A percentile compares a stretch with the other conserved stretches of the same genome.
Conservation (phyloP, 2,113 vertebrate genomes). For the Anarhynchus alexandrinus region DNA sequence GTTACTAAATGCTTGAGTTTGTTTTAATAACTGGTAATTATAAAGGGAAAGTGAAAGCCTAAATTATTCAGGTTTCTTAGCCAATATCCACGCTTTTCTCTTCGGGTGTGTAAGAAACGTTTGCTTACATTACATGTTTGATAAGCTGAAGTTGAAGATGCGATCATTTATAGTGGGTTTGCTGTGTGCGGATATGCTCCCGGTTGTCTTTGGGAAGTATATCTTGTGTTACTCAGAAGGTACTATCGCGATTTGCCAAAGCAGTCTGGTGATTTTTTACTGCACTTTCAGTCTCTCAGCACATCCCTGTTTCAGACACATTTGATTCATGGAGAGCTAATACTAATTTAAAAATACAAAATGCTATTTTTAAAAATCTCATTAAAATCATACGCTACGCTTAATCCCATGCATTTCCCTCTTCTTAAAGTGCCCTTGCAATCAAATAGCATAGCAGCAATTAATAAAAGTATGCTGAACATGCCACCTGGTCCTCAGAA, state of each 20-base stretch:
- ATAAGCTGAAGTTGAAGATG: not conserved
- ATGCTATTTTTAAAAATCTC: not conserved
- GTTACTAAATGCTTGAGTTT: not conserved
- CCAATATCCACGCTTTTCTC: not conserved
- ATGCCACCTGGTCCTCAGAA: not conserved
- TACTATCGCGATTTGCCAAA: not conserved
- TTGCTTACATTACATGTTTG: not conserved
- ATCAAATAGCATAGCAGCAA: not conserved
- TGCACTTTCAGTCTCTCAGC: not conserved
- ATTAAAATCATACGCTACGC: not conserved
- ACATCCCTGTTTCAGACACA: not conserved
- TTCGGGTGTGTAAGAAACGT: not conserved
- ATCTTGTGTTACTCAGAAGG: not conserved
- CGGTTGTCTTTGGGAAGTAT: not conserved
- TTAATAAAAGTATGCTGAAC: not conserved
- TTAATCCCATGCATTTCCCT: not conserved
- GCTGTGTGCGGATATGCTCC: fast-evolving
- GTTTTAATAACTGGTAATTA: not conserved
- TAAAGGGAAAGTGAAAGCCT: not conserved
- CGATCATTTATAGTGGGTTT: not conserved
- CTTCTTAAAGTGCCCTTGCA: not conserved
- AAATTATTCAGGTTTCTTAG: not conserved
- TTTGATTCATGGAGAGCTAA: not conserved
- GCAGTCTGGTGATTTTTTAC: not conserved
- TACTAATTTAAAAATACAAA: not conserved